phyloP scores from a whole-genome alignment of 2,113 vertebrate genomes.

The Rhea americana region DNA sequence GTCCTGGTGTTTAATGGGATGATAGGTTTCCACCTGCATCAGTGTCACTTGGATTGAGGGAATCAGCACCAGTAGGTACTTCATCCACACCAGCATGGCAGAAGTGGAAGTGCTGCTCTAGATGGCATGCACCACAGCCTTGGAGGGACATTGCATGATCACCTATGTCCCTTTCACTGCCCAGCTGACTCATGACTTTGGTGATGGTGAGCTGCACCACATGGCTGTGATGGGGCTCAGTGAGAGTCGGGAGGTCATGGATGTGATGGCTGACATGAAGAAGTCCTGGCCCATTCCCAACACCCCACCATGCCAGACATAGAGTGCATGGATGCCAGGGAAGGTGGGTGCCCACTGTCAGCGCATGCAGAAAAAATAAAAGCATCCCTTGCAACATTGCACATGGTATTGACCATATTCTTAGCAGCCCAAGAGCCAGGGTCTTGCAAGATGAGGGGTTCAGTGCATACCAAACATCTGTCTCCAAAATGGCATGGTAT shows the following conservation, averaged over 20 bases:
- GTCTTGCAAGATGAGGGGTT: too few species aligned
- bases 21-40: neutral
- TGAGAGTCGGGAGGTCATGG: neutral
- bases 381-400: too few species aligned
- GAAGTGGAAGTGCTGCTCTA: neutral
- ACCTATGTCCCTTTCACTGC: neutral
- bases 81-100: accelerated
- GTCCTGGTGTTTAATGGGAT: neutral
- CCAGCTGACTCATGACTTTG: accelerated
- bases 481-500: neutral
- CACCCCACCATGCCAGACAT: accelerated
- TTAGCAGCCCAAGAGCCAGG: too few species aligned
- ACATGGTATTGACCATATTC: too few species aligned
- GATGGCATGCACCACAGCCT: accelerated
- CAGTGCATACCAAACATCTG: neutral
- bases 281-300: neutral
- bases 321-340: neutral
- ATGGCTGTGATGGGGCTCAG: neutral
- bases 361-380: too few species aligned
- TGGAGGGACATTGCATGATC: accelerated
- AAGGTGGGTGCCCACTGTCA: accelerated
- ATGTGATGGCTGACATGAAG: accelerated
- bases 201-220: accelerated
- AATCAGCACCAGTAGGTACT: neutral
- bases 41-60: neutral